Base-by-base conservation (phyloP, 1,140 invertebrate species). In the Helicorthomorpha holstii region DNA sequence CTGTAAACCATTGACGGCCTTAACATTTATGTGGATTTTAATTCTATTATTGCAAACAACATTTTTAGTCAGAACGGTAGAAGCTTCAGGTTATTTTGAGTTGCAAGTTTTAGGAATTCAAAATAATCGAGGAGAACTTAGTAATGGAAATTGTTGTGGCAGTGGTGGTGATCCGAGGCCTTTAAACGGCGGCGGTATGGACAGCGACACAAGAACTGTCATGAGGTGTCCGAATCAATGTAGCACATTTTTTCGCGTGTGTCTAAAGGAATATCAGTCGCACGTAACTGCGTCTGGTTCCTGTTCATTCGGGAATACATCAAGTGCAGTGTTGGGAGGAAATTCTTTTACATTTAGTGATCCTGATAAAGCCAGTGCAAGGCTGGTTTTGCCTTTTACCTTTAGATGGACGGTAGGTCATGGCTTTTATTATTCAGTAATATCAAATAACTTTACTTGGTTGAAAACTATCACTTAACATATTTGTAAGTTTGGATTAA, bases 191-290 rank as follows among this genome's bases (percentile, higher is more conserved):
- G 53, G 10, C 12, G 38, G 19, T 41, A 25, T 22, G 7, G 4
- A 4, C 12, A 7, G 4, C 7, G 7, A 7, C 19, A 21, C 19
- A 12, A n/a, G 44, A 19, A 44, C 51, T 19, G 49, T 53, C 27
- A 52, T 27, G 16, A 49, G 50, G 2, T 76, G 74, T 63, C 67
- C 73, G 51, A 68, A 72, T 52, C 71, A 75, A 46, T 92, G 88
- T 70, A 77, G 79, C 63, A 90, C 87, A 16, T 79, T 81, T 61
- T 89, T 91, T 69, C 75, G 81, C 60, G 74, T 91, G 58, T 91
- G 87, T 70, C 79, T 91, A 58, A 91, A 90, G 73, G 86, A 91
- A 70, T 91, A 89, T 67, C 86, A 90, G 72, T 85, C 81, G 57
- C 80, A 81, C 60, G 80, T 85, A 47, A 81, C 79, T 52, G 79